Conservation (phyloP, 1,140 invertebrate species). For the Heliothis virescens region DNA sequence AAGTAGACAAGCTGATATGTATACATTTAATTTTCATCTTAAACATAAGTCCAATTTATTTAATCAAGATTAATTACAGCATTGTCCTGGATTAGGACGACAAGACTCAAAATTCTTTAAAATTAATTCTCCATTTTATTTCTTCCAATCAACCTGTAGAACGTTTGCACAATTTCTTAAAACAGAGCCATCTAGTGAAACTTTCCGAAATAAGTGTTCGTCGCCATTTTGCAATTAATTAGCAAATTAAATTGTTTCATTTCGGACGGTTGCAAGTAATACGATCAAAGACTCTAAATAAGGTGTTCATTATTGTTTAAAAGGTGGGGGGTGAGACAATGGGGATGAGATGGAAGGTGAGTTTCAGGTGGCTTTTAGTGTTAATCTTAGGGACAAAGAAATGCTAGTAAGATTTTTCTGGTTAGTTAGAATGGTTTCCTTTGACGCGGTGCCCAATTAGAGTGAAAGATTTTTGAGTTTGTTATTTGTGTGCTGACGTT, state of each 20-base stretch:
- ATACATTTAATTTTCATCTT: background rate
- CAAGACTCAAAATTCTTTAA: background rate
- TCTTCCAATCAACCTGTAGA: background rate
- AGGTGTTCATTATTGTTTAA: conserved; percentile 35
- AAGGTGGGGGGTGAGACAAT: conserved; percentile 26
- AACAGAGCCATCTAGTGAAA: conserved; percentile 21
- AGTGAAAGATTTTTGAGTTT: too few species aligned
- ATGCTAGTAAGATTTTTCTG: background rate
- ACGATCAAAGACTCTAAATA: conserved; percentile 36
- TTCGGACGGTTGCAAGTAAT: conserved; percentile 8
- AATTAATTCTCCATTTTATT: background rate
- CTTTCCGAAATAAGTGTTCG: background rate
- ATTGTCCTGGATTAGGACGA: background rate
- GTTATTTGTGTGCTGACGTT: too few species aligned
- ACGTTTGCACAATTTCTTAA: background rate
- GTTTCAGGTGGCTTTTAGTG: conserved; percentile 27
- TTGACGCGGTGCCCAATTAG: too few species aligned
- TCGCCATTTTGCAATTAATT: conserved; percentile 43
- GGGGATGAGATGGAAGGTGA: conserved; percentile 13
- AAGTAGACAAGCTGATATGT: too few species aligned
- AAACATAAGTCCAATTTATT: background rate
- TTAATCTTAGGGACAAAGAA: background rate
- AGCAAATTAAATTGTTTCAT: conserved; percentile 41
- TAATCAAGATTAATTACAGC: background rate
- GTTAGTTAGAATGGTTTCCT: background rate